Conservation (phyloP, 2,888 invertebrate species). For the Xanthorhoe spadicearia region DNA sequence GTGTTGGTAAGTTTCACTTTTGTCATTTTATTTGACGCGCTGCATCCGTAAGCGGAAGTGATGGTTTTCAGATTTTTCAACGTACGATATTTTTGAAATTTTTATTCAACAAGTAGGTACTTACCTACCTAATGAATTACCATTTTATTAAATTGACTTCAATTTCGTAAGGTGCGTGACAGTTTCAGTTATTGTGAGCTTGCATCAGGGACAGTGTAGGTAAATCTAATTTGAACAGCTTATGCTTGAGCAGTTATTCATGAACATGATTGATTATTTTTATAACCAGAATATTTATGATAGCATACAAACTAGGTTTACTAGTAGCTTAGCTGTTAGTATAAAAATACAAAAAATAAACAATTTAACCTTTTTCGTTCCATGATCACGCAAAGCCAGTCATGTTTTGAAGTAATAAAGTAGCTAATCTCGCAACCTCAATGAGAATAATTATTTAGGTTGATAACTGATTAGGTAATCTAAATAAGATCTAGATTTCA, state of each 20-base stretch:
- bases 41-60: not conserved
- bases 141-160: too few relatives aligned
- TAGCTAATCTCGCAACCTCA: conserved; percentile 21
- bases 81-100: too few relatives aligned
- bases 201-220: too few relatives aligned
- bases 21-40: not conserved
- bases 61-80: too few relatives aligned
- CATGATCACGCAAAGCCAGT: conserved; percentile 29
- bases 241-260: too few relatives aligned
- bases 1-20: not conserved
- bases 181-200: too few relatives aligned
- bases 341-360: not conserved
- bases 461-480: conserved; percentile 15
- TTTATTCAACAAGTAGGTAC: too few relatives aligned
- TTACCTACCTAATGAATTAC: too few relatives aligned
- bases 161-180: too few relatives aligned
- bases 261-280: too few relatives aligned
- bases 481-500: conserved; percentile 12
- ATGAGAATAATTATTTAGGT: conserved; percentile 19
- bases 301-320: not conserved
- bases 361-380: not conserved
- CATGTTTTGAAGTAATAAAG: conserved; percentile 23
- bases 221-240: too few relatives aligned
- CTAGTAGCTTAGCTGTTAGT: not conserved
- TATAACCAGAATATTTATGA: too few relatives aligned